phyloP scores from a whole-genome alignment of 2,888 invertebrate genomes.

The Rhyacophila evoluta region DNA sequence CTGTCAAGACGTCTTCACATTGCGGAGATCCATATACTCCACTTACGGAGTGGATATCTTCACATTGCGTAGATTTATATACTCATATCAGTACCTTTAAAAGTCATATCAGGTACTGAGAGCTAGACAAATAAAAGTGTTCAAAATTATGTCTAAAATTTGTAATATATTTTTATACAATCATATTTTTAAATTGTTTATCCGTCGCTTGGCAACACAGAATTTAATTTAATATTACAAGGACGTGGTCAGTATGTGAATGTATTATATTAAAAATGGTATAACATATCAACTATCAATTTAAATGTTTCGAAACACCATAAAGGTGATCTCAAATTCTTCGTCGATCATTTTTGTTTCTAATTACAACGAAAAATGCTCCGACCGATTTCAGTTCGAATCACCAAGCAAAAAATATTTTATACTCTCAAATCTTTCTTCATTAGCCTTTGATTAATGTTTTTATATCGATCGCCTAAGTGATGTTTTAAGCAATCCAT shows the following conservation, averaged over 20 bases:
- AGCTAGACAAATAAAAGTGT: too few species aligned
- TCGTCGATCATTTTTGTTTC: slow-evolving; percentile 6
- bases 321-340: slow-evolving; percentile 18
- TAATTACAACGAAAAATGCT: slow-evolving; percentile 18
- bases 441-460: slow-evolving; percentile 17
- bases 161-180: too few species aligned
- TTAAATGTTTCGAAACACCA: slow-evolving; percentile 9
- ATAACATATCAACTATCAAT: neutral
- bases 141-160: too few species aligned
- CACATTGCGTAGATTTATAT: too few species aligned
- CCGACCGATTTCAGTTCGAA: slow-evolving; percentile 4
- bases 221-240: neutral
- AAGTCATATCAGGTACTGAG: too few species aligned
- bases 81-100: too few species aligned
- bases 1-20: too few species aligned
- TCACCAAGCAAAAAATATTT: neutral
- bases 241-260: neutral
- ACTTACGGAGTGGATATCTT: too few species aligned
- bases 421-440: neutral
- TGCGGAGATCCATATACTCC: too few species aligned
- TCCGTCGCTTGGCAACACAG: too few species aligned
- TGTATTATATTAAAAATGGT: neutral
- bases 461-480: slow-evolving; percentile 11
- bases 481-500: neutral
- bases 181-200: too few species aligned